phyloP scores from a whole-genome alignment of 2,113 vertebrate species.

The Prionailurus bengalensis region DNA sequence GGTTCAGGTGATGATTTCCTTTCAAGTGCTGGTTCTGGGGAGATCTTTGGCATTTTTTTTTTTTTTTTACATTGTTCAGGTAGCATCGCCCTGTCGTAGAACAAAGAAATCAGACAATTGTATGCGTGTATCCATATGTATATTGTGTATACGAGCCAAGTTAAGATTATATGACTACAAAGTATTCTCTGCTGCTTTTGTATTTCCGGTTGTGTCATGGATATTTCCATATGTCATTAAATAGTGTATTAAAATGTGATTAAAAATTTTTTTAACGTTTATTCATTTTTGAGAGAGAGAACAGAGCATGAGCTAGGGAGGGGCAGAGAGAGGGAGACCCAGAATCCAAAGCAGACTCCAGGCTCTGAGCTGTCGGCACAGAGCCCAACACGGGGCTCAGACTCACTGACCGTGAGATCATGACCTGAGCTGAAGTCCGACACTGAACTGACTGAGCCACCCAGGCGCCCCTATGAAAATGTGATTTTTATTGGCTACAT shows the following conservation, averaged over 20 bases:
- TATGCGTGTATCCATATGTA: neutral
- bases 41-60: neutral
- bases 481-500: neutral
- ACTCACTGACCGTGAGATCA: too few relatives aligned
- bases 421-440: too few relatives aligned
- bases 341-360: too few relatives aligned
- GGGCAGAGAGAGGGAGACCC: too few relatives aligned
- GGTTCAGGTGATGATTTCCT: neutral
- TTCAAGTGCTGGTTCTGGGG: neutral
- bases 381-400: too few relatives aligned
- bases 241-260: conserved; percentile 24
- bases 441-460: too few relatives aligned
- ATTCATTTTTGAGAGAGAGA: too few relatives aligned
- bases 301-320: too few relatives aligned
- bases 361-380: too few relatives aligned
- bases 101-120: neutral
- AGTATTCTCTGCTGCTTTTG: neutral
- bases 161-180: conserved; percentile 3
- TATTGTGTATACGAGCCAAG: neutral
- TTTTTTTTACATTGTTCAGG: neutral
- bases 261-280: neutral
- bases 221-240: conserved; percentile 48
- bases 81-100: neutral
- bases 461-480: neutral
- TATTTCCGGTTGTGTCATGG: neutral